Percentiles rank a stretch among this genome's conserved stretches.
Evolutionary conservation across 2,888 invertebrate genomes (phyloP).

Genomic region (Linnaemya tessellans): DNA sequence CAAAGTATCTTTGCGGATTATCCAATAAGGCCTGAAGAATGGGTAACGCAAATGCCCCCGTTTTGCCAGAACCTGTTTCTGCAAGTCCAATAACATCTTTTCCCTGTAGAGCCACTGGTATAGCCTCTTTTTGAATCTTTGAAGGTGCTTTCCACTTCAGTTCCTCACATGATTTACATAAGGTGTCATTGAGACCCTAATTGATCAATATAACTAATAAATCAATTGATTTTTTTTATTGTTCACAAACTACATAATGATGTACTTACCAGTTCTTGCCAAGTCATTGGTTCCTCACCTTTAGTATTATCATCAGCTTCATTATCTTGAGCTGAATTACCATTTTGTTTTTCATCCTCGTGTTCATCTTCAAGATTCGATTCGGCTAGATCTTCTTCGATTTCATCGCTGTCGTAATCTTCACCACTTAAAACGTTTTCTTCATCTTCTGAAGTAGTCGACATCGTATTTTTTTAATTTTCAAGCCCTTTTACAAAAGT

Average conservation of each 20-base stretch:
- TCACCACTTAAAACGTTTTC: conserved; percentile 75
- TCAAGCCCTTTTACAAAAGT: background rate
- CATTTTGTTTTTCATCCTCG: conserved; percentile 28
- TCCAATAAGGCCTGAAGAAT: conserved; percentile 95
- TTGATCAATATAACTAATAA: conserved; percentile 68
- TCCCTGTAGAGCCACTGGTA: conserved; percentile 95
- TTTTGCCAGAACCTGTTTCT: conserved; percentile 94
- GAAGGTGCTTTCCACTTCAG: conserved; percentile 97
- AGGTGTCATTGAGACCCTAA: conserved; percentile 94
- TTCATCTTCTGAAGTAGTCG: conserved; percentile 80
- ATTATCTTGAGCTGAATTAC: background rate
- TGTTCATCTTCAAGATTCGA: conserved; percentile 37
- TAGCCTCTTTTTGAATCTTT: conserved; percentile 96
- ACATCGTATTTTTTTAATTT: conserved; percentile 75
- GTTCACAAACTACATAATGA: conserved; percentile 10
- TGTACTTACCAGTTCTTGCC: conserved; percentile 86
- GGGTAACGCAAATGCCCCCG: conserved; percentile 98
- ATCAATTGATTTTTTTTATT: conserved; percentile 57
- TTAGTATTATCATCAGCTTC: conserved; percentile 26
- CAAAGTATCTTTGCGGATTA: conserved; percentile 96
- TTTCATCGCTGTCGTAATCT: conserved; percentile 69
- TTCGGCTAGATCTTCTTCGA: conserved; percentile 65
- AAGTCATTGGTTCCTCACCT: conserved; percentile 81
- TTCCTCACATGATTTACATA: conserved; percentile 95
- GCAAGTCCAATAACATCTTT: conserved; percentile 87